Percentiles rank a stretch among this genome's conserved stretches.
Conservation (phyloP, 2,797 vertebrate species). For the Sternotherus odoratus region DNA sequence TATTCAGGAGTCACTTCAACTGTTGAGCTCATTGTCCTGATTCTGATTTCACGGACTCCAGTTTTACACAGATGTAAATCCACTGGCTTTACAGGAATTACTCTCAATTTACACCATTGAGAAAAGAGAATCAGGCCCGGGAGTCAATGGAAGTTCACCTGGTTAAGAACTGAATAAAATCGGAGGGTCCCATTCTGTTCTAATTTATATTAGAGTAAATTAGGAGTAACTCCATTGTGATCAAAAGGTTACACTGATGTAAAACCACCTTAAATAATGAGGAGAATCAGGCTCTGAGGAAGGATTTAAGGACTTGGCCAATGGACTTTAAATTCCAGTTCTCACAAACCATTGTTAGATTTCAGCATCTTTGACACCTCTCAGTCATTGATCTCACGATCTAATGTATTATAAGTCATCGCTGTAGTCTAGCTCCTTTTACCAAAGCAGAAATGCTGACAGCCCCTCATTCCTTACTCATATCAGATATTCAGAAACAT, state of each 20-base stretch:
- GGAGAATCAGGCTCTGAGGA: not conserved
- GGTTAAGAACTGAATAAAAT: not conserved
- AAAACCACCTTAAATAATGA: not conserved
- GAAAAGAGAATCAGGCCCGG: not conserved
- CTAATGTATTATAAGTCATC: not conserved
- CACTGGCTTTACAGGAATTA: not conserved
- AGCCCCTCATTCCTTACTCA: not conserved
- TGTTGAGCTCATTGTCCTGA: not conserved
- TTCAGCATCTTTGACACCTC: conserved; percentile 10
- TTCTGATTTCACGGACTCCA: not conserved
- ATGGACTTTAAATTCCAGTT: conserved; percentile 48
- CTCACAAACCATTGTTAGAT: not conserved
- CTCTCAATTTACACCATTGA: not conserved
- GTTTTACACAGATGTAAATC: not conserved
- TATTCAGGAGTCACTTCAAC: not conserved
- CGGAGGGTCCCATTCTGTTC: not conserved
- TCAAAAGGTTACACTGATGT: not conserved
- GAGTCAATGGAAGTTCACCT: conserved; percentile 16
- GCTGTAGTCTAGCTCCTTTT: not conserved
- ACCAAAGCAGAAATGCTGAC: not conserved
- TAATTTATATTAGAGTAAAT: conserved; percentile 15
- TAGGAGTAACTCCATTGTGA: not conserved
- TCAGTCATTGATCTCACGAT: conserved; percentile 17
- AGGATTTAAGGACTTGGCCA: not conserved
- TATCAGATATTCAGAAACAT: not conserved